Base-by-base conservation (phyloP, 2,888 invertebrate species). In the Lasioglossum vierecki region DNA sequence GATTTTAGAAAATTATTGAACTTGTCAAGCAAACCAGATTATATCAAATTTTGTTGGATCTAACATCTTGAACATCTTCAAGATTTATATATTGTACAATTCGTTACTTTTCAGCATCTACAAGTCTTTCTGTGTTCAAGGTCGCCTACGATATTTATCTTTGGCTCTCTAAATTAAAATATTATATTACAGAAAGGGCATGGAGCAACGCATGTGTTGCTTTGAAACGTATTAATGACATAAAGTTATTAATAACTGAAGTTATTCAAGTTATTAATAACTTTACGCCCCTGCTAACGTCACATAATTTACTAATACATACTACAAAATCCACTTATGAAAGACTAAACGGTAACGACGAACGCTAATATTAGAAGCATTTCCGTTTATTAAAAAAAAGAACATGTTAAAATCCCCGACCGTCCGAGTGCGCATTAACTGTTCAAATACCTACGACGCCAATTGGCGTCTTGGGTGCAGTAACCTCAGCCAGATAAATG, bases 381-480 rank as follows among this genome's bases (percentile, higher is more conserved):
- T 15, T 30, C 63, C 6, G 30, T 63, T 63, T 63, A 63, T 63
- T 63, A 15, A 30, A 63, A 63, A 30, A 60, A 60, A 26, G 26
- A 15, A 13, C 13, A 5, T 5, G 22, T 4, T 5, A 26, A 6
- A 15, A 30, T 15, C 63, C 30, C 22, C n/a, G 57, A 57, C 9
- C n/a, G 0, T n/a, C n/a, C 11, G n/a, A 57, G 57, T 11, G n/a
- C n/a, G 6, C 53, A 9, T 57, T n/a, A 57, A 57, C 57, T 57
- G 53, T 53, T 53, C 22, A 53, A 53, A 22, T 3, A 57, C 57
- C 57, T 11, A 1, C n/a, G 57, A 57, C 57, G 57, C 57, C 11
- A 11, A 57, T 57, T 57, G 57, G 57, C 57, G 57, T 57, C 57
- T 57, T 57, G 57, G 57, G 57, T 57, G 57, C 57, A n/a, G 57